Conservation (phyloP, 1,140 invertebrate species). For the Andrena cerasifolii region DNA sequence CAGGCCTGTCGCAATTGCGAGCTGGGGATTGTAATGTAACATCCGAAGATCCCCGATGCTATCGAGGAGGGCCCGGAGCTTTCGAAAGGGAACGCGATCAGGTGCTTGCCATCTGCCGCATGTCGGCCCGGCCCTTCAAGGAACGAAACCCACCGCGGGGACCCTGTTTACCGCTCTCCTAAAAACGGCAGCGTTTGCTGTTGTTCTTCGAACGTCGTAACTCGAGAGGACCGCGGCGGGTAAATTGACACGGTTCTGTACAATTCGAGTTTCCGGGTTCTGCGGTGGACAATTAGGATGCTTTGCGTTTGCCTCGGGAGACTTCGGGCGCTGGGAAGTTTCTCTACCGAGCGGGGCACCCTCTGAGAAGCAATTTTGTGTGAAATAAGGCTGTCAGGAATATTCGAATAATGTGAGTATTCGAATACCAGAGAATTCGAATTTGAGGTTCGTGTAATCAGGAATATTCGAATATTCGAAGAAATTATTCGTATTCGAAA, state of each 20-base stretch:
- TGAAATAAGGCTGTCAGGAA: too few species aligned
- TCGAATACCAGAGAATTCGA: too few species aligned
- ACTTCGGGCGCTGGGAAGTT: background rate
- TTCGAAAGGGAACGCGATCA: constrained; percentile 46
- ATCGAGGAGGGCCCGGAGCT: constrained; percentile 9
- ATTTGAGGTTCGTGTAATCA: too few species aligned
- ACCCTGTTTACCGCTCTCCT: constrained; percentile 26
- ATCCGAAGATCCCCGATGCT: constrained; percentile 39
- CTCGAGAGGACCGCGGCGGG: constrained; percentile 19
- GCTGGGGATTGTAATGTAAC: constrained; percentile 8
- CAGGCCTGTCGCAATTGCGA: too few species aligned
- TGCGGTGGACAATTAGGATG: background rate
- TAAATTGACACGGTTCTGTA: constrained; percentile 31
- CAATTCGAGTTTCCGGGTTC: constrained; percentile 35
- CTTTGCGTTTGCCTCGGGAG: background rate
- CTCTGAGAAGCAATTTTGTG: too few species aligned
- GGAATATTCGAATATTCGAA: too few species aligned
- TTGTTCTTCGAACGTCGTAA: constrained; percentile 36
- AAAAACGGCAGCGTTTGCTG: constrained; percentile 21
- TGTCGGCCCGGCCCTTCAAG: constrained; percentile 38
- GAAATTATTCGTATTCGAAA: too few species aligned
- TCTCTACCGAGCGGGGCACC: too few species aligned
- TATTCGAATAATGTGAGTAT: too few species aligned
- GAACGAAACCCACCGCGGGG: constrained; percentile 27
- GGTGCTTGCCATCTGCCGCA: constrained; percentile 64